phyloP scores from a whole-genome alignment of 2,797 vertebrate species.

The Catharus ustulatus region DNA sequence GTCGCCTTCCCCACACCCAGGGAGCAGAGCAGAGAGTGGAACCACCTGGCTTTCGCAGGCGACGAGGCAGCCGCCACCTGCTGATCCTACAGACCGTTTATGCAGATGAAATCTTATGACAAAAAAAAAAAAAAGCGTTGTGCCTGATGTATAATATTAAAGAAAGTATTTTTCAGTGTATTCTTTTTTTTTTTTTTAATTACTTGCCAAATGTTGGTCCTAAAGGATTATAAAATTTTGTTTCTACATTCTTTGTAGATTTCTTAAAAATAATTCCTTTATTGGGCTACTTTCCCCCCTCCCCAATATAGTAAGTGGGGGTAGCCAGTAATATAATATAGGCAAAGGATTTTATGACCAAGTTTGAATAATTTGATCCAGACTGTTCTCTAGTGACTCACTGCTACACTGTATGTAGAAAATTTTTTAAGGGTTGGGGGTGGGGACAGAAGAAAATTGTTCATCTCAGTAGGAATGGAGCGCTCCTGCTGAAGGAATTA shows the following conservation, averaged over 20 bases:
- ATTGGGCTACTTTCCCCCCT: constrained; percentile 50
- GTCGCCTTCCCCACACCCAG: constrained; percentile 38
- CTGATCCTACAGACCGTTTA: constrained; percentile 72
- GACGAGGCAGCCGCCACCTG: constrained; percentile 56
- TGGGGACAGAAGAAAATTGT: constrained; percentile 57
- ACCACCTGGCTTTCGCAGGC: constrained; percentile 43
- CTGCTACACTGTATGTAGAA: constrained; percentile 70
- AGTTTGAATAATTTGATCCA: constrained; percentile 68
- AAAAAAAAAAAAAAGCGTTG: constrained; percentile 71
- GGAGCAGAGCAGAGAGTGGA: constrained; percentile 54
- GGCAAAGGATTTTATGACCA: constrained; percentile 67
- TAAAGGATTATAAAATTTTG: constrained; percentile 76
- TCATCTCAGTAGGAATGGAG: constrained; percentile 66
- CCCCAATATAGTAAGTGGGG: constrained; percentile 67
- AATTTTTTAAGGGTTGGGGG: constrained; percentile 62
- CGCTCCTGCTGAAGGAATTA: constrained; percentile 64
- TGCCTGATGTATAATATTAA: constrained; percentile 85
- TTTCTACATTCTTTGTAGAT: constrained; percentile 76
- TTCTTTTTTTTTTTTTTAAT: constrained; percentile 77
- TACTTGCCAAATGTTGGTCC: constrained; percentile 83
- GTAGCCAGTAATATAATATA: constrained; percentile 72
- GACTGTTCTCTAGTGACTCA: constrained; percentile 72
- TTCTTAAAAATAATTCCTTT: constrained; percentile 71
- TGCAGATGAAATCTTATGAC: constrained; percentile 75
- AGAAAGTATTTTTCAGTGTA: constrained; percentile 85